Evolutionary conservation across 92 coral and sea anemone genomes (phyloP), one percentile per base, ranked within the genome.

Genomic region (Epizoanthus stellaris): DNA sequence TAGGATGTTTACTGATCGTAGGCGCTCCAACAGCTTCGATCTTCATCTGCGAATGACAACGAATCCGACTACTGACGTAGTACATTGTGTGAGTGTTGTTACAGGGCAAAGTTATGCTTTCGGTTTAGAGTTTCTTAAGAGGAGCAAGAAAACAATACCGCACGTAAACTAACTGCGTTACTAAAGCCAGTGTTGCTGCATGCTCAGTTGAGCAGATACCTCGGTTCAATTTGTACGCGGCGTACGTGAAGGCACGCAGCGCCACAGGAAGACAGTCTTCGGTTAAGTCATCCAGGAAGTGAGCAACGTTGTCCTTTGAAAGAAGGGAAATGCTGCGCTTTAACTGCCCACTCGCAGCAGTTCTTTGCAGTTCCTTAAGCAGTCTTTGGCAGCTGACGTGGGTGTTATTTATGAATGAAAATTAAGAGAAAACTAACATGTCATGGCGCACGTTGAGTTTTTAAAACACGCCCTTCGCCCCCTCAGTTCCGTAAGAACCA

Each of bases 391-490:
- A 39, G 23, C 23, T 3, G 21, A 56, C 23, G 72, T 43, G 59
- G 21, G 59, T 62, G 45, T 39, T 39, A 63, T 43, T 63, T 79
- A 40, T 79, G 71, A 39, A 9, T 79, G 16, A 42, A 21, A 21
- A 5, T 23, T 0, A 14, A 63, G 5, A 63, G 67, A 79, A 43
- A 64, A 12, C 61, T 12, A 45, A 58, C 21, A n/a, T 38, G 14
- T 62, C 7, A 6, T 20, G 77, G 59, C 57, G 58, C 70, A 43
- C 81, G 69, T 57, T 76, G 45, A 47, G 57, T 13, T 12, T 43
- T 8, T 40, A n/a, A 77, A 77, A n/a, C 20, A 60, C 70, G 13
- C 60, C 20, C 83, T 19, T 62, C 83, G 73, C 83, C 83, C 83
- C 61, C 83, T 40, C 60, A 62, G 73, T 79, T 79, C 83, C 83